These are phyloP conservation scores for Pachyrhynchus sulphureomaculatus DNA, from an alignment of 1,140 invertebrate species.

Conservation along the genomic window DNA sequence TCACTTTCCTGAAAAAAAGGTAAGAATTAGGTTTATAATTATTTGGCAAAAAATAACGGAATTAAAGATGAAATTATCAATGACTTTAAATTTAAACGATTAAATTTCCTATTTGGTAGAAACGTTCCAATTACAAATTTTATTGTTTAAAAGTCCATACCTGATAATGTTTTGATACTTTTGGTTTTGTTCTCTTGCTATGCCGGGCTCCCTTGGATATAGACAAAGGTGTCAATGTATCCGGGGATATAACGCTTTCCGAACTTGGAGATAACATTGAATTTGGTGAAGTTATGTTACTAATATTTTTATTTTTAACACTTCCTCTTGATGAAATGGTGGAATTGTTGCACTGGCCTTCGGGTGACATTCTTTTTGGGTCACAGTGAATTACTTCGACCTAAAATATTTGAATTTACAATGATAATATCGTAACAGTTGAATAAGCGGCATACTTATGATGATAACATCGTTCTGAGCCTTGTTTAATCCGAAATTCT, in stretches of 20 bases:
- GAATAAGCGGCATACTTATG: too few species aligned
- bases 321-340: slow-evolving; percentile 56
- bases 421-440: too few species aligned
- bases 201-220: slow-evolving; percentile 43
- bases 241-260: slow-evolving; percentile 57
- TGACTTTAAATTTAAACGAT: too few species aligned
- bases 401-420: neutral
- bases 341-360: slow-evolving; percentile 56
- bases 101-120: too few species aligned
- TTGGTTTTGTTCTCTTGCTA: slow-evolving; percentile 54
- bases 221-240: slow-evolving; percentile 47
- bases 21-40: too few species aligned
- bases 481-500: too few species aligned
- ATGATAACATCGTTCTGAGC: too few species aligned
- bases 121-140: neutral
- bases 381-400: slow-evolving; percentile 40
- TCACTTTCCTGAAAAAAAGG: slow-evolving; percentile 70
- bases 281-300: slow-evolving; percentile 54
- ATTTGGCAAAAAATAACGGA: too few species aligned
- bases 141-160: slow-evolving; percentile 2
- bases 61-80: too few species aligned
- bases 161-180: slow-evolving; percentile 65
- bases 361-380: slow-evolving; percentile 56
- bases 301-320: slow-evolving; percentile 45
- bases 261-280: slow-evolving; percentile 58